These are phyloP conservation scores for Harlomillsia oculata DNA, from an alignment of 1,140 invertebrate species.

Conservation along the genomic window DNA sequence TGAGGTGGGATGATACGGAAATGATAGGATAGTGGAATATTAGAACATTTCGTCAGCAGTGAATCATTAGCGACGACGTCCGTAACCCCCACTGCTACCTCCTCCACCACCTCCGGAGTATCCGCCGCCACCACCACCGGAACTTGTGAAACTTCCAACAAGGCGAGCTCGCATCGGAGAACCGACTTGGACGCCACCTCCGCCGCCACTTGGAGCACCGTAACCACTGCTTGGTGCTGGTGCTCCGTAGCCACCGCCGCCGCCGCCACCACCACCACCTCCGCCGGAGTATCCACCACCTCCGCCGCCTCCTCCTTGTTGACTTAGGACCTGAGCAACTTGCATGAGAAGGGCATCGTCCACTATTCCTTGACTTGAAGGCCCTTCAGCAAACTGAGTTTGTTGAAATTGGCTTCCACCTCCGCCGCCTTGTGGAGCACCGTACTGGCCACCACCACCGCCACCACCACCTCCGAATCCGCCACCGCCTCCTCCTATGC, in stretches of 20 bases:
- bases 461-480: background rate
- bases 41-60: no score
- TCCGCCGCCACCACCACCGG: conserved; percentile 10
- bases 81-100: background rate
- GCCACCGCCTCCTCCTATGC: conserved; percentile 4
- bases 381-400: conserved; percentile 20
- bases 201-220: conserved; percentile 9
- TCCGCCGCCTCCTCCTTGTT: conserved; percentile 20
- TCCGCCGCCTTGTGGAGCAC: background rate
- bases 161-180: conserved; percentile 8
- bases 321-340: conserved; percentile 10
- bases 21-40: no score
- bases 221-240: conserved; percentile 5
- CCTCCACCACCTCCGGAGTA: conserved; percentile 5
- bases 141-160: no score
- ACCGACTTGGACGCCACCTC: conserved; percentile 14
- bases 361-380: conserved; percentile 18
- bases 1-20: no score
- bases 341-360: conserved; percentile 14
- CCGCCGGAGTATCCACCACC: conserved; percentile 2
- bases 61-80: no score
- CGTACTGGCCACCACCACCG: conserved; percentile 4
- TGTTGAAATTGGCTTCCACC: conserved; percentile 12
- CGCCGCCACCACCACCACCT: background rate
- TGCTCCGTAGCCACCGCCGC: conserved; percentile 5